phyloP scores from a whole-genome alignment of 2,797 vertebrate species.

The Champsocephalus esox region DNA sequence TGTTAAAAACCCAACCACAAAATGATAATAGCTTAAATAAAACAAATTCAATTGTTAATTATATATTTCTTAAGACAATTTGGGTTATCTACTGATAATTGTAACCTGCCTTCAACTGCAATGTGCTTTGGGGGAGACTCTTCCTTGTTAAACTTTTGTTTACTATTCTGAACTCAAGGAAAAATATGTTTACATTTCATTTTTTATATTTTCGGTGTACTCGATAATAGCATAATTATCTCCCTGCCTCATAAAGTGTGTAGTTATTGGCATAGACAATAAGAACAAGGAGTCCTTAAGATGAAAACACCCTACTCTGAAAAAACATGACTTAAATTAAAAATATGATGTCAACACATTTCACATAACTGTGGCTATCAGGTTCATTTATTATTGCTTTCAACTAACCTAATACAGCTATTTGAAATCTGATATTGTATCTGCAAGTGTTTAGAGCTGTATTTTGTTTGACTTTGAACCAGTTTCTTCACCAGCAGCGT shows the following conservation, averaged over 20 bases:
- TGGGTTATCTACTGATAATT: neutral
- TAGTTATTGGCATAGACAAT: neutral
- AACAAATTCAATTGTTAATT: neutral
- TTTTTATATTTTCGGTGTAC: neutral
- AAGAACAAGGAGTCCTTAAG: neutral
- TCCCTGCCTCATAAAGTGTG: neutral
- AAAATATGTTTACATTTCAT: neutral
- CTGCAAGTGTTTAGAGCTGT: neutral
- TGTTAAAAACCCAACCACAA: neutral
- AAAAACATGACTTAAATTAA: too few relatives aligned
- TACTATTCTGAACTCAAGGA: neutral
- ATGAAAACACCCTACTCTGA: neutral
- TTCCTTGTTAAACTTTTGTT: neutral
- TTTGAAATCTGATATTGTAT: too few relatives aligned
- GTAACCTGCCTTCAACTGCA: neutral
- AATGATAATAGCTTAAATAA: neutral
- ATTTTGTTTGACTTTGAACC: constrained; percentile 5
- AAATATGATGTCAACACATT: too few relatives aligned
- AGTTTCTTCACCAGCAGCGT: constrained; percentile 19
- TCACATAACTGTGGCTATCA: too few relatives aligned
- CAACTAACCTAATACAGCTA: too few relatives aligned
- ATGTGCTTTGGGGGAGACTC: neutral
- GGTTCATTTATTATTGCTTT: too few relatives aligned
- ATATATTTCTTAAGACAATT: neutral
- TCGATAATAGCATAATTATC: neutral